Percentiles rank a stretch among this genome's conserved stretches.
Conservation (phyloP, 1,140 invertebrate genomes). For the Drusus annulatus region DNA sequence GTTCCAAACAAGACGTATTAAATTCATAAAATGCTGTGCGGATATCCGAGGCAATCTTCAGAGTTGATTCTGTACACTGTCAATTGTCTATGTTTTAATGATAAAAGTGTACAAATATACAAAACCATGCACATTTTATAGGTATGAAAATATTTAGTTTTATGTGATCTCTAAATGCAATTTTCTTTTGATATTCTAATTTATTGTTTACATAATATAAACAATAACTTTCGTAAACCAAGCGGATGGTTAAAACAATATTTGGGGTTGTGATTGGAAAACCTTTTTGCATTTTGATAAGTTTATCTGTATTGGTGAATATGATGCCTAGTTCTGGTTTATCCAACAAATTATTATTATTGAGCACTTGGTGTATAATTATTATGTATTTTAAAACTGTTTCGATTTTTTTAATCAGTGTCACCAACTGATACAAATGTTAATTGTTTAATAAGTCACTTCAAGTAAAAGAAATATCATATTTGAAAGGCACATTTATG, state of each 20-base stretch:
- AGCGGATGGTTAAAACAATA: too few species aligned
- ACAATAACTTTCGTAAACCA: too few species aligned
- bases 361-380: not conserved
- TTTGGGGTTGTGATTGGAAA: too few species aligned
- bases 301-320: too few species aligned
- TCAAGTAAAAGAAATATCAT: conserved; percentile 22
- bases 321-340: too few species aligned
- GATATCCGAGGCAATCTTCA: conserved; percentile 1
- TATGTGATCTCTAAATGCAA: not conserved
- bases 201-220: too few species aligned
- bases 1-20: too few species aligned
- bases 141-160: conserved; percentile 24
- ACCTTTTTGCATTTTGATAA: too few species aligned
- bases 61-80: not conserved
- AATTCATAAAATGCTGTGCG: not conserved
- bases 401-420: conserved; percentile 2
- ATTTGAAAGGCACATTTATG: conserved; percentile 24
- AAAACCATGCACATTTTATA: conserved; percentile 18
- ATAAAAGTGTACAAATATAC: conserved; percentile 41
- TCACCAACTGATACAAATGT: conserved; percentile 15
- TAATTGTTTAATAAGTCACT: conserved; percentile 19
- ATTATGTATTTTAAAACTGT: not conserved
- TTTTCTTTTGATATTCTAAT: too few species aligned
- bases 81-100: conserved; percentile 8
- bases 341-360: not conserved